These are phyloP conservation scores for Pseudochirops cupreus DNA, from an alignment of 2,797 vertebrate genomes.

Conservation along the genomic window DNA sequence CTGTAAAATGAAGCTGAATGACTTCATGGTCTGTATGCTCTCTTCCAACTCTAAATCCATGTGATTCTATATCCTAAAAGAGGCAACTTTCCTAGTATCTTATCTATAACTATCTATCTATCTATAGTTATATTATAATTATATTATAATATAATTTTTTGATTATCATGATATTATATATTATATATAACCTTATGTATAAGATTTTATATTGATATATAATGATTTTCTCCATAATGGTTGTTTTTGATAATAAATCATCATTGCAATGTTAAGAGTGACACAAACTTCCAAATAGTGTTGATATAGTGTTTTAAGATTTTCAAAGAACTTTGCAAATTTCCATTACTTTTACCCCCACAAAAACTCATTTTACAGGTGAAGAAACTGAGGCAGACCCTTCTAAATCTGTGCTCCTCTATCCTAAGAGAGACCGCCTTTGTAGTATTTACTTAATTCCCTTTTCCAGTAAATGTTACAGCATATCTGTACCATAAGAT, in stretches of 20 bases:
- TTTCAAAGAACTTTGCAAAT: not conserved
- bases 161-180: too few species aligned
- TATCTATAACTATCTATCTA: too few species aligned
- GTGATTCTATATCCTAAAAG: not conserved
- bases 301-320: not conserved
- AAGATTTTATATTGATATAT: not conserved
- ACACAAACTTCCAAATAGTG: not conserved
- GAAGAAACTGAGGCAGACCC: not conserved
- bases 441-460: not conserved
- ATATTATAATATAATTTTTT: too few species aligned
- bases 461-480: not conserved
- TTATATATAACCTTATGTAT: not conserved
- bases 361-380: not conserved
- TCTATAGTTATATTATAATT: too few species aligned
- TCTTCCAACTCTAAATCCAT: not conserved
- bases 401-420: not conserved
- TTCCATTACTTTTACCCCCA: not conserved
- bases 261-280: not conserved
- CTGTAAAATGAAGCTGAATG: not conserved
- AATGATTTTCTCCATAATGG: not conserved
- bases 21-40: not conserved
- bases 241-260: not conserved
- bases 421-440: not conserved
- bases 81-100: not conserved
- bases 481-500: not conserved